Base-by-base conservation (phyloP, 2,113 vertebrate genomes). In the Canis aureus region DNA sequence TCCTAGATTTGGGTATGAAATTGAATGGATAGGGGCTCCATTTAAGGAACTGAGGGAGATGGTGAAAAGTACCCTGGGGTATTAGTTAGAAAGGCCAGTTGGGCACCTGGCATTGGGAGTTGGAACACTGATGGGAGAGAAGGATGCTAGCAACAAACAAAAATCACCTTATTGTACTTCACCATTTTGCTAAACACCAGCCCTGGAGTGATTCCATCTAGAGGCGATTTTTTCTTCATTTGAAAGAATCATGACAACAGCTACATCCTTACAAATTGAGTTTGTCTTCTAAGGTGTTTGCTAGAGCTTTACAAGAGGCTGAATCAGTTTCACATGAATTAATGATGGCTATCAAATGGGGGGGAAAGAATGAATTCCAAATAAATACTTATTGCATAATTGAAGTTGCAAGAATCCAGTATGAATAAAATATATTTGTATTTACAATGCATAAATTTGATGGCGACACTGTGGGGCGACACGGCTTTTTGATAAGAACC, bases 381-480 rank as follows among this genome's bases (percentile, higher is more conserved):
- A 99, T 98, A 99, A 99, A 99, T 99, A 98, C 98, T 98, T 98
- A 98, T 95, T 98, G 97, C 98, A 98, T 99, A 99, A 99, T 99
- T 99, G 98, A 99, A 98, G 98, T 98, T 98, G 98, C 97, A 98
- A 98, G 98, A 98, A 97, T 98, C 98, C 98, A 97, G 98, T 95
- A 98, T 99, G 98, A 99, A 99, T 99, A 99, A 99, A 99, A 99
- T 99, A 99, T 99, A 98, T 98, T 98, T 98, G 91, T 99, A 98
- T 99, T 99, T 99, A 98, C 97, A 98, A 43, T 96, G 97, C 97
- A 98, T 98, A 98, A 98, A 98, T 99, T 97, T 98, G 94, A 91
- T 86, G 96, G 94, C 82, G 83, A 98, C 97, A 98, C 95, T 97
- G 97, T 97, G 96, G 95, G 92, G 97, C 49, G 55, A 98, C 96